Conservation (phyloP, 2,888 invertebrate species). For the Loripinus fragilis region DNA sequence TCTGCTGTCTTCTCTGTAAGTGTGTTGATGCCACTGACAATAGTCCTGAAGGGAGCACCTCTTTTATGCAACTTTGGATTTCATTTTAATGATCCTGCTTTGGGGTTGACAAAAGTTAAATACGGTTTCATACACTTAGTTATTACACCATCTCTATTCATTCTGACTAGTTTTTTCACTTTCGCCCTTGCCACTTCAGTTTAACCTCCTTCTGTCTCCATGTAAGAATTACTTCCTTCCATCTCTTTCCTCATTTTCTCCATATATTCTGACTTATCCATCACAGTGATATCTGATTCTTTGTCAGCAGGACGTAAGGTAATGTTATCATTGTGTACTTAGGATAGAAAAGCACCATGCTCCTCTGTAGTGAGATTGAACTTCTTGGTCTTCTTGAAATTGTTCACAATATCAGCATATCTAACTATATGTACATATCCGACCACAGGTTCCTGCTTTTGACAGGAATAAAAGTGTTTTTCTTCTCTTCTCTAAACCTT, state of each 20-base stretch:
- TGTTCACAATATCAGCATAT: neutral
- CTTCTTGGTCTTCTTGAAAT: neutral
- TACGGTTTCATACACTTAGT: slow-evolving; percentile 21
- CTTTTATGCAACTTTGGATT: slow-evolving; percentile 35
- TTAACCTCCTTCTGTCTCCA: too few relatives aligned
- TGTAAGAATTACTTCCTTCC: too few relatives aligned
- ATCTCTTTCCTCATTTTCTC: too few relatives aligned
- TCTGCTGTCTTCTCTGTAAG: slow-evolving; percentile 37
- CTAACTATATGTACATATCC: slow-evolving; percentile 4
- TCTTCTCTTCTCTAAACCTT: neutral
- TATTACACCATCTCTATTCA: slow-evolving; percentile 22
- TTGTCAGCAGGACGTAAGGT: slow-evolving; percentile 4
- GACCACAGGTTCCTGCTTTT: slow-evolving; percentile 15
- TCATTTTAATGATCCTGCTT: slow-evolving; percentile 28
- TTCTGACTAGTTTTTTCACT: slow-evolving; percentile 16
- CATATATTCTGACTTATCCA: too few relatives aligned
- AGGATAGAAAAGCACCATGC: neutral
- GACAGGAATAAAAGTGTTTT: slow-evolving; percentile 9
- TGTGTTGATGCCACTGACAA: too few relatives aligned
- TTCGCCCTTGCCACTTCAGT: neutral
- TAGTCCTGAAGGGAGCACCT: slow-evolving; percentile 10
- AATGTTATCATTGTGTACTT: too few relatives aligned
- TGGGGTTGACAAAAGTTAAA: too few relatives aligned
- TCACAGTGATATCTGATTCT: neutral
- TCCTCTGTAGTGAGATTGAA: slow-evolving; percentile 7